Evolutionary conservation across 2,113 vertebrate species (phyloP).

Genomic region (Barnardius zonarius): DNA sequence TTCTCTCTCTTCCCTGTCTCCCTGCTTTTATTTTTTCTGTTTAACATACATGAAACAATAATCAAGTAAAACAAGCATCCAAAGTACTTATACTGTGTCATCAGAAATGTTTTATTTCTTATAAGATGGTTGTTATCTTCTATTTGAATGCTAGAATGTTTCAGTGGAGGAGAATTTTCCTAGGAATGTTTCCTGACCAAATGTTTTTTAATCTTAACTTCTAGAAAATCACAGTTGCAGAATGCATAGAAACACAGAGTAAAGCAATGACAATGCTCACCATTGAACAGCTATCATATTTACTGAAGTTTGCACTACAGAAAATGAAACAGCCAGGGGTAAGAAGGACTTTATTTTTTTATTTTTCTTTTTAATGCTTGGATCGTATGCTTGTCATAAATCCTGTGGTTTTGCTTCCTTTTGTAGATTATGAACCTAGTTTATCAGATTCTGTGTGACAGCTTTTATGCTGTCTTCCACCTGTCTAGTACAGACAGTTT

Average conservation of each 20-base stretch:
- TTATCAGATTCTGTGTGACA: background rate
- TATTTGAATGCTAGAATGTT: background rate
- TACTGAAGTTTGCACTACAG: constrained; percentile 98
- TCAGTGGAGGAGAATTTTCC: background rate
- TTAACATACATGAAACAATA: background rate
- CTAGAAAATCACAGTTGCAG: constrained; percentile 98
- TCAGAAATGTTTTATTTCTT: background rate
- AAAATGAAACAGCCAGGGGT: constrained; percentile 99
- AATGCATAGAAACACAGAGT: constrained; percentile 99
- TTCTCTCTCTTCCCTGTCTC: background rate
- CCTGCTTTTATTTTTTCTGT: background rate
- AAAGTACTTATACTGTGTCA: background rate
- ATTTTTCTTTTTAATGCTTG: background rate
- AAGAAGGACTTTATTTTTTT: constrained; percentile 56
- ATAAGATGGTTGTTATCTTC: background rate
- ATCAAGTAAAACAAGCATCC: background rate
- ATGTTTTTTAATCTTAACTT: constrained; percentile 66
- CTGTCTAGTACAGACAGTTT: background rate
- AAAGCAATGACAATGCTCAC: constrained; percentile 99
- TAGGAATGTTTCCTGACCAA: constrained; percentile 46
- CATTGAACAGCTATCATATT: constrained; percentile 94
- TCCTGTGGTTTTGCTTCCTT: background rate
- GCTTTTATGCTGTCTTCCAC: background rate
- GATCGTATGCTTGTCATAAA: background rate
- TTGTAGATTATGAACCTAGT: background rate